phyloP scores from a whole-genome alignment of 2,888 invertebrate genomes.

The Isoperla grammatica region DNA sequence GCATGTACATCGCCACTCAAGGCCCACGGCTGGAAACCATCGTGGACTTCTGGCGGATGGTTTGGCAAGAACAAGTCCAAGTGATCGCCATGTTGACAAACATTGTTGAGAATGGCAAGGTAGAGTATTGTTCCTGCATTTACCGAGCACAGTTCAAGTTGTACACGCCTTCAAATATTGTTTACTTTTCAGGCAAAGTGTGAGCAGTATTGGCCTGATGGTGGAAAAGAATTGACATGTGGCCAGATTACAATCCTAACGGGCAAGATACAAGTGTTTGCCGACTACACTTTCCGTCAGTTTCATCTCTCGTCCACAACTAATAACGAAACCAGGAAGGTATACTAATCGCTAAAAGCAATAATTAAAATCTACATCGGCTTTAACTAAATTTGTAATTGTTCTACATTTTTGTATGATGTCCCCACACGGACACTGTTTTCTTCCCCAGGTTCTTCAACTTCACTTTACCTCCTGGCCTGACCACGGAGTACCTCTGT shows the following conservation, averaged over 20 bases:
- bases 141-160: background rate
- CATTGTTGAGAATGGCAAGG: conserved; percentile 45
- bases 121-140: too few species aligned
- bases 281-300: conserved; percentile 41
- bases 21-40: conserved; percentile 42
- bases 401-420: too few species aligned
- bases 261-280: conserved; percentile 38
- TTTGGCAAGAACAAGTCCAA: conserved; percentile 47
- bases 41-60: conserved; percentile 46
- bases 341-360: too few species aligned
- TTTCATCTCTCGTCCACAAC: conserved; percentile 35
- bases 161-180: background rate
- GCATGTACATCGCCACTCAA: conserved; percentile 42
- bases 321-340: background rate
- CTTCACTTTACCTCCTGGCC: conserved; percentile 51
- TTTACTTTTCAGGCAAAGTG: conserved; percentile 44
- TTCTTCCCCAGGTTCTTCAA: conserved; percentile 47
- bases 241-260: conserved; percentile 40
- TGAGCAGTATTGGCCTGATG: conserved; percentile 49
- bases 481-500: conserved; percentile 47
- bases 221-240: conserved; percentile 41
- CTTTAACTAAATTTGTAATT: too few species aligned
- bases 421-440: too few species aligned
- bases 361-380: too few species aligned
- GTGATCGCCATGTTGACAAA: conserved; percentile 50